phyloP scores from a whole-genome alignment of 2,113 vertebrate genomes.

The Pteronura brasiliensis region DNA sequence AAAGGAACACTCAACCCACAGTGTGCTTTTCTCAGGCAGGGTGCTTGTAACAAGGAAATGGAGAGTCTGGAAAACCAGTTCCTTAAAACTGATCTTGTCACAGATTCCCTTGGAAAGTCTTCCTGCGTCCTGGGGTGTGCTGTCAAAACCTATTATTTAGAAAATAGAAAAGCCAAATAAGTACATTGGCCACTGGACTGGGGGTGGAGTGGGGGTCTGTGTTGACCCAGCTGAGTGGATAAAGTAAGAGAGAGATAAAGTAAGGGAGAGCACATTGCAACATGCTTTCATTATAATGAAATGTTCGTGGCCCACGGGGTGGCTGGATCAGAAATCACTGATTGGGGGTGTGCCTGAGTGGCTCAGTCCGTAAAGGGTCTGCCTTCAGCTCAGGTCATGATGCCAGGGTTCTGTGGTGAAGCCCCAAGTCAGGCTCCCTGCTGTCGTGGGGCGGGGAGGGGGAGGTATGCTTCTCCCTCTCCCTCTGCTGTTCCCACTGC shows the following conservation, averaged over 20 bases:
- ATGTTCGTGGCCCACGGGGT: background rate
- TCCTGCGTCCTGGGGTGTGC: background rate
- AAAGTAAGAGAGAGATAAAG: too few relatives aligned
- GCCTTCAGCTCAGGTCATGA: too few relatives aligned
- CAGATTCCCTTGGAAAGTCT: background rate
- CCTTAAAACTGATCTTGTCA: background rate
- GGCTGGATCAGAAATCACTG: background rate
- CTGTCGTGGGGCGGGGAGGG: too few relatives aligned
- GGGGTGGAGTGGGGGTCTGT: background rate
- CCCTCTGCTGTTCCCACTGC: background rate
- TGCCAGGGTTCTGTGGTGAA: too few relatives aligned
- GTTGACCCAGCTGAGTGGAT: background rate
- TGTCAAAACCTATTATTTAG: background rate
- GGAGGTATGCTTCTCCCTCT: background rate
- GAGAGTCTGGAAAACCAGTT: background rate
- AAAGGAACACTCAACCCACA: background rate
- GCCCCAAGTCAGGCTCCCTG: too few relatives aligned
- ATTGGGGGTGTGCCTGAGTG: too few relatives aligned
- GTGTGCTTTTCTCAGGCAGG: background rate
- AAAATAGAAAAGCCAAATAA: background rate
- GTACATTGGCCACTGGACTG: background rate
- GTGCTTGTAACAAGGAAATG: background rate
- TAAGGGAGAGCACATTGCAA: background rate
- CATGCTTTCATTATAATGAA: background rate
- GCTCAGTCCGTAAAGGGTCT: too few relatives aligned